Base-by-base conservation (phyloP, 1,140 invertebrate genomes). In the Harlomillsia oculata region DNA sequence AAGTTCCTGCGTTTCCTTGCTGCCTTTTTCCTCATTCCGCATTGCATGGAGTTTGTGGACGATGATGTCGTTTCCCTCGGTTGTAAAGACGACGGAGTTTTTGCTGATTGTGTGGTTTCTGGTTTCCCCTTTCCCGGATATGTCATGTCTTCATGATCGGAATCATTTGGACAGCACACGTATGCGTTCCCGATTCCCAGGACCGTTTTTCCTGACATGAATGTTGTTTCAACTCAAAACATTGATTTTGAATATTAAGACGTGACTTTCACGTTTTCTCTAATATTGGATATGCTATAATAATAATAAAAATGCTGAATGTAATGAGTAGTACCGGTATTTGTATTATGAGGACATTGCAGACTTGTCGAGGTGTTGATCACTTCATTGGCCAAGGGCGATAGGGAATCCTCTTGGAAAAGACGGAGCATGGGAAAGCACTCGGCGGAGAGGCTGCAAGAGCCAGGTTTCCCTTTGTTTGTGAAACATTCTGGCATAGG, bases 371-470 rank as follows among this genome's bases (percentile, higher is more conserved):
- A 14, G 26, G 32, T 37, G 18, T 36, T 39, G 21, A 50, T 25
- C 21, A 50, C 34, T 37, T 50, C 48, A 23, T 50, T 23, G 13
- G 23, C 20, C 23, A 50, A 50, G 6, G 48, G 32, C 3, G 32
- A 34, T 37, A 37, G 18, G 39, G 36, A 20, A 37, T 34, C 28
- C 16, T 49, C 46, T 32, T 49, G 20, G 18, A 16, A 11, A 30
- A 26, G 39, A 37, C 16, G 5, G 9, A 37, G 32, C 8, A 50
- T 5, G 20, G 48, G 48, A 50, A 37, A 50, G 34, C 48, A 50
- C n/a, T 50, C 32, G 14, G 16, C 28, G 25, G 39, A 50, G 30
- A 23, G 36, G n/a, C 18, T 50, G 25, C 48, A 50, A 14, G 26
- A 18, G 20, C 48, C 48, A 20, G 26, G n/a, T 14, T 50, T 36